phyloP scores from a whole-genome alignment of 1,140 invertebrate genomes.

The Arctopsyche grandis region DNA sequence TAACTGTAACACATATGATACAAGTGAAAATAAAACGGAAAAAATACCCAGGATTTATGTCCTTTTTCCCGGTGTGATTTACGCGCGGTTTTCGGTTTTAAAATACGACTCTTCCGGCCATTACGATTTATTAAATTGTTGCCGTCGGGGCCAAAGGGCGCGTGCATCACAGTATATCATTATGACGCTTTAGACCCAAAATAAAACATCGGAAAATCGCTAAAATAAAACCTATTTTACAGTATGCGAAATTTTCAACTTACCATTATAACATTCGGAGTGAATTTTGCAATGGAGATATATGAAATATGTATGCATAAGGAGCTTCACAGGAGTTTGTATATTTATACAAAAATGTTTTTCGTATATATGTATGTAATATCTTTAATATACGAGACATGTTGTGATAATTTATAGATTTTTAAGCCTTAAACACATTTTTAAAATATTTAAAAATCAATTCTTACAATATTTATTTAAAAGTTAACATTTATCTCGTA shows the following conservation, averaged over 20 bases:
- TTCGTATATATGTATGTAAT: too few species aligned
- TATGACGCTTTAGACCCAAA: constrained; percentile 1
- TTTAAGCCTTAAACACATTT: too few species aligned
- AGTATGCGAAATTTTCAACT: neutral
- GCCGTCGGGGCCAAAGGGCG: constrained; percentile 7
- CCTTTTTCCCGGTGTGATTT: neutral
- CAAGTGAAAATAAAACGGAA: neutral
- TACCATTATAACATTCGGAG: neutral
- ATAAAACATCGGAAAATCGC: neutral
- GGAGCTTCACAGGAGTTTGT: too few species aligned
- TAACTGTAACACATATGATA: neutral
- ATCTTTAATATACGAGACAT: too few species aligned
- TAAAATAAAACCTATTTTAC: neutral
- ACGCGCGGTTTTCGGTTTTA: constrained; percentile 22
- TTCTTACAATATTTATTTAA: too few species aligned
- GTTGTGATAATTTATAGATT: too few species aligned
- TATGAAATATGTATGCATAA: too few species aligned
- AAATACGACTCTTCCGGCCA: constrained; percentile 30
- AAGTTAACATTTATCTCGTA: too few species aligned
- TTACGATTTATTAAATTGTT: constrained; percentile 32
- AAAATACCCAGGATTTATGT: constrained; percentile 10
- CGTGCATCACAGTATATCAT: constrained; percentile 16
- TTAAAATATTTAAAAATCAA: too few species aligned
- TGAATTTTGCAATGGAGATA: neutral
- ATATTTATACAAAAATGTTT: too few species aligned